Evolutionary conservation across 2,888 invertebrate species (phyloP).

Genomic region (Megaustenia siamemsis): DNA sequence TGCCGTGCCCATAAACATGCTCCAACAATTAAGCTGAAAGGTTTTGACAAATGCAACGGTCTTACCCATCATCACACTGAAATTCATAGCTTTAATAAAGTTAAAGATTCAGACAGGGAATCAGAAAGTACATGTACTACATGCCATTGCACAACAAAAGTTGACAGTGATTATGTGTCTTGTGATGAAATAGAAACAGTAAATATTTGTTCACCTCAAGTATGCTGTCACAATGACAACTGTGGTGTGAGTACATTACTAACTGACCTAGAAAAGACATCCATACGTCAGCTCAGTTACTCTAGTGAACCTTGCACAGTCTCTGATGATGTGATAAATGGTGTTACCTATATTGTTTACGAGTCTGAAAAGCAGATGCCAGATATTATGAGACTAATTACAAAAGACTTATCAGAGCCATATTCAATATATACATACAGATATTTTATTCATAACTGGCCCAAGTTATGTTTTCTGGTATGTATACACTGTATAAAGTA

Average conservation of each 20-base stretch:
- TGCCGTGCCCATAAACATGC: not conserved
- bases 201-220: not conserved
- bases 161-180: conserved; percentile 1
- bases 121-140: not conserved
- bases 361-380: conserved; percentile 98
- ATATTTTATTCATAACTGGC: conserved; percentile 99
- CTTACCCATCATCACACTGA: not conserved
- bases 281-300: conserved; percentile 1
- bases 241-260: conserved; percentile 32
- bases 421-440: conserved; percentile 99
- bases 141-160: conserved; percentile 19
- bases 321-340: conserved; percentile 52
- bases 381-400: conserved; percentile 98
- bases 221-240: not conserved
- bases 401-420: conserved; percentile 99
- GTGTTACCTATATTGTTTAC: conserved; percentile 83
- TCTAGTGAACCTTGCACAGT: not conserved
- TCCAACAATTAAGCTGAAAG: not conserved
- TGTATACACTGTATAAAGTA: too few species aligned
- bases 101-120: not conserved
- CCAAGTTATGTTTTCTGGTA: conserved; percentile 97
- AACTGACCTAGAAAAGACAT: conserved; percentile 23
- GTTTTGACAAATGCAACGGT: conserved; percentile 18
- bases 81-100: not conserved
- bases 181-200: conserved; percentile 18